Evolutionary conservation across 1,140 invertebrate species (phyloP).

Genomic region (Neoseiulus cucumeris): DNA sequence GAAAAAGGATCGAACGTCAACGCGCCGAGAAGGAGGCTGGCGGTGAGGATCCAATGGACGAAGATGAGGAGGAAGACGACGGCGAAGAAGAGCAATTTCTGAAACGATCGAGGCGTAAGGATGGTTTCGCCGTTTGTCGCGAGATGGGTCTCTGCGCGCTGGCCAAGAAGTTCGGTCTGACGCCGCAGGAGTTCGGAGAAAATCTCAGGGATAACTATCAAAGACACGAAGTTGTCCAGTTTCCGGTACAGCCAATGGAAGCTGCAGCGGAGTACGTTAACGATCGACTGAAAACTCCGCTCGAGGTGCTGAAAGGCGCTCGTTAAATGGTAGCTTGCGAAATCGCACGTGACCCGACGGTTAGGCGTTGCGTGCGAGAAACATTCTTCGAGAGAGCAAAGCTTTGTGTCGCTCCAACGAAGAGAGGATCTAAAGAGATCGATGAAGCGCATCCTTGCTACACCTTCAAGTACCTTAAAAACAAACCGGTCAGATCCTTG

Average conservation of each 20-base stretch:
- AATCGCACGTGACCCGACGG: constrained; percentile 68
- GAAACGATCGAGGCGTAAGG: constrained; percentile 65
- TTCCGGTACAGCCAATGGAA: constrained; percentile 50
- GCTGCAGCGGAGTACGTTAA: constrained; percentile 51
- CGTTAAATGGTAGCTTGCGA: constrained; percentile 87
- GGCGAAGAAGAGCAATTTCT: constrained; percentile 37
- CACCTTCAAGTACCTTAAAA: constrained; percentile 76
- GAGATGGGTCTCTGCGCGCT: constrained; percentile 56
- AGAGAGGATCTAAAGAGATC: constrained; percentile 74
- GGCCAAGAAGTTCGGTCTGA: constrained; percentile 80
- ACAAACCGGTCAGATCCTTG: constrained; percentile 80
- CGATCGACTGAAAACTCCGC: constrained; percentile 36
- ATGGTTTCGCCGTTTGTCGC: constrained; percentile 63
- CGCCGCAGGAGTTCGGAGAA: constrained; percentile 85
- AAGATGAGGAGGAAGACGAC: constrained; percentile 36
- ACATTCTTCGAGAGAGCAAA: constrained; percentile 77
- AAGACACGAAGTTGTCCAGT: constrained; percentile 87
- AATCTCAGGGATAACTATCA: constrained; percentile 92
- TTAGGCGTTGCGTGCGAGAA: constrained; percentile 62
- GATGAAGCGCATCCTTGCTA: constrained; percentile 73
- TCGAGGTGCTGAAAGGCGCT: constrained; percentile 66
- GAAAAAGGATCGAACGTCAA: constrained; percentile 11
- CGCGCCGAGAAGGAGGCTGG: constrained; percentile 32
- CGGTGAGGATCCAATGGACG: constrained; percentile 22
- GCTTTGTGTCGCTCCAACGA: constrained; percentile 59